phyloP scores from a whole-genome alignment of 2,888 invertebrate genomes.

The Caenorhabditis japonica region DNA sequence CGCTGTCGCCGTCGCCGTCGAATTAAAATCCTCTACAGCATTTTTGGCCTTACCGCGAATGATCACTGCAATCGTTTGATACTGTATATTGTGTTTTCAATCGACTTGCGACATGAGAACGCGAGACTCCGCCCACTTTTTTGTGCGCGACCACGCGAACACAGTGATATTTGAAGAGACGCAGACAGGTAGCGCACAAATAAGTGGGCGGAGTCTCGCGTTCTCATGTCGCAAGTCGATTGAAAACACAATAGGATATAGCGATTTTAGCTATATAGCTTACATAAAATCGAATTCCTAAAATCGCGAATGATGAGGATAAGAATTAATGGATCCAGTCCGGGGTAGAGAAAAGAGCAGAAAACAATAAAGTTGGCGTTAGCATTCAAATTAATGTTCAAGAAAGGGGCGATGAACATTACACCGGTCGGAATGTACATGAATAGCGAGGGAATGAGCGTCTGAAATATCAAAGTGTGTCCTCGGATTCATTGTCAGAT shows the following conservation, averaged over 20 bases:
- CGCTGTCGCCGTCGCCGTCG: constrained; percentile 1
- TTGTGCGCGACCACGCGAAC: too few species aligned
- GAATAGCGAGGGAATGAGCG: constrained; percentile 44
- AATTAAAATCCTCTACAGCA: constrained; percentile 12
- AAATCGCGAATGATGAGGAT: constrained; percentile 40
- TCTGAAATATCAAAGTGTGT: too few species aligned
- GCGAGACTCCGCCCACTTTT: too few species aligned
- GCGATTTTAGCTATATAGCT: too few species aligned
- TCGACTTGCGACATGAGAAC: too few species aligned
- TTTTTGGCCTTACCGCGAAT: constrained; percentile 12
- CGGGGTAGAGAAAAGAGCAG: constrained; percentile 41
- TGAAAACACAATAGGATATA: too few species aligned
- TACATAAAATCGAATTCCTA: constrained; percentile 17
- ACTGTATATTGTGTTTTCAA: background rate
- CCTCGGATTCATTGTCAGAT: too few species aligned
- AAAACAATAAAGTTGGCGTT: constrained; percentile 47
- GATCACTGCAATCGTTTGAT: constrained; percentile 10
- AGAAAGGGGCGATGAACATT: constrained; percentile 48
- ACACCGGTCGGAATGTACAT: constrained; percentile 53
- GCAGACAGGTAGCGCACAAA: too few species aligned
- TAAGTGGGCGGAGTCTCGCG: too few species aligned
- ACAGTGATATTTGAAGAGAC: too few species aligned
- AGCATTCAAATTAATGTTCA: constrained; percentile 41
- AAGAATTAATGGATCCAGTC: constrained; percentile 33
- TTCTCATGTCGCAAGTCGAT: too few species aligned